Conservation (phyloP, 2,888 invertebrate species). For the Coenonympha arcania region DNA sequence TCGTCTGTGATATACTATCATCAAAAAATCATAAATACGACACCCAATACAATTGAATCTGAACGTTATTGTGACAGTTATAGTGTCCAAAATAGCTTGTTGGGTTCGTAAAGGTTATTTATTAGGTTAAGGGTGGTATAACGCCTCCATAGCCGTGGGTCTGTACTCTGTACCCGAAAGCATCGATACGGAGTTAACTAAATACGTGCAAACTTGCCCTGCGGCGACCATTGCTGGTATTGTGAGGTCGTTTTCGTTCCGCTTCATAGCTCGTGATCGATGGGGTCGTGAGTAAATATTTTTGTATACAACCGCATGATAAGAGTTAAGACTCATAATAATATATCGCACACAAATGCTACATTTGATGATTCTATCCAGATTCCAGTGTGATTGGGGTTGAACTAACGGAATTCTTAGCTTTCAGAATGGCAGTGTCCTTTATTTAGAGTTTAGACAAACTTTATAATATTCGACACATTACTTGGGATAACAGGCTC, state of each 20-base stretch:
- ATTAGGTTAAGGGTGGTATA: slow-evolving; percentile 48
- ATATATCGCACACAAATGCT: too few relatives aligned
- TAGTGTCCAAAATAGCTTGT: slow-evolving; percentile 34
- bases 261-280: slow-evolving; percentile 17
- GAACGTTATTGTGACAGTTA: slow-evolving; percentile 29
- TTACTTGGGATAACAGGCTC: too few relatives aligned
- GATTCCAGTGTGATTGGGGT: too few relatives aligned
- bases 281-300: slow-evolving; percentile 1
- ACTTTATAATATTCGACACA: too few relatives aligned
- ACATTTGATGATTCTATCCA: too few relatives aligned
- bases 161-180: slow-evolving; percentile 43
- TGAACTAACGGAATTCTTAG: too few relatives aligned
- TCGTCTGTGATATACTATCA: not conserved
- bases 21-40: slow-evolving; percentile 29
- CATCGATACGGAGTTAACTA: slow-evolving; percentile 48
- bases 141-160: slow-evolving; percentile 48
- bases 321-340: too few relatives aligned
- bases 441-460: too few relatives aligned
- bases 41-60: slow-evolving; percentile 28
- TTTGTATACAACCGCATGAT: not conserved
- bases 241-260: slow-evolving; percentile 31
- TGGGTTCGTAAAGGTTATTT: slow-evolving; percentile 39
- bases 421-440: too few relatives aligned
- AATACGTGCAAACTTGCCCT: slow-evolving; percentile 50
- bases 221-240: slow-evolving; percentile 32